Conservation (phyloP, 2,888 invertebrate species). For the Papilio protenor region DNA sequence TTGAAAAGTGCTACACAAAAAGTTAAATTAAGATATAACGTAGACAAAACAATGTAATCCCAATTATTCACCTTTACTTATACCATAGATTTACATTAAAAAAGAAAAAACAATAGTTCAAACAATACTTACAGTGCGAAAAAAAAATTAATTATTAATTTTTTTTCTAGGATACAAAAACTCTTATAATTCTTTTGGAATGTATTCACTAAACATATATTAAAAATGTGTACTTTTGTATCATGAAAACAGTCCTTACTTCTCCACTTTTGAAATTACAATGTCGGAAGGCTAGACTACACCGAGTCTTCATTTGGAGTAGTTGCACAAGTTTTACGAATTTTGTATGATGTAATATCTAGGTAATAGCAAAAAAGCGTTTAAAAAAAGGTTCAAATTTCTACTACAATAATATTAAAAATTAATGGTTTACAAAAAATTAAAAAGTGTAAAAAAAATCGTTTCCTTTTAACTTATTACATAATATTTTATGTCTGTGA, state of each 20-base stretch:
- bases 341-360: conserved; percentile 23
- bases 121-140: background rate
- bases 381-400: background rate
- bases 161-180: too few relatives aligned
- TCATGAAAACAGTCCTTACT: background rate
- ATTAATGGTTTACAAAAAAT: background rate
- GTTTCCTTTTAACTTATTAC: background rate
- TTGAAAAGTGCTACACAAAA: background rate
- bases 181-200: background rate
- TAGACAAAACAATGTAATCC: background rate
- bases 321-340: conserved; percentile 30
- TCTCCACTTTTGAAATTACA: background rate
- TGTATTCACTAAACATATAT: too few relatives aligned
- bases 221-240: background rate
- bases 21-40: background rate
- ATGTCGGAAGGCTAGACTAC: background rate
- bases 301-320: background rate
- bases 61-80: background rate
- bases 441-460: background rate
- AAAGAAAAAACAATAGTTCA: background rate
- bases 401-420: background rate
- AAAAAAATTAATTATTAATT: too few relatives aligned
- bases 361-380: background rate
- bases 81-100: background rate
- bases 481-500: background rate